A percentile compares a stretch with the other conserved stretches of the same genome.
Evolutionary conservation across 2,888 invertebrate genomes (phyloP).

Genomic region (Hedychridium roseum): DNA sequence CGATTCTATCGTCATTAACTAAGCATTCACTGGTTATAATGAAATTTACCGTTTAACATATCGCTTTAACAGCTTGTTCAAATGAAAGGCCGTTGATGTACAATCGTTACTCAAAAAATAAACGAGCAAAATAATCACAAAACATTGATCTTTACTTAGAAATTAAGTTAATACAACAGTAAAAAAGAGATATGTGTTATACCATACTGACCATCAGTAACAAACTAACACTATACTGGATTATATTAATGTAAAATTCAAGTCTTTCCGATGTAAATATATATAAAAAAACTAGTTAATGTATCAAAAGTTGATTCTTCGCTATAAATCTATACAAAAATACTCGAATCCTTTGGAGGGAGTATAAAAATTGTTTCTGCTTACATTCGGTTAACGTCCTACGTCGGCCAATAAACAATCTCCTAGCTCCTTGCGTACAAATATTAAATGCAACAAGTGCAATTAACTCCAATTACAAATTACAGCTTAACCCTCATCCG

Average conservation of each 20-base stretch:
- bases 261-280: no score
- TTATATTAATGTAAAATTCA: no score
- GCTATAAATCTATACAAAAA: no score
- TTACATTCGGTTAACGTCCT: no score
- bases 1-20: conserved; percentile 16
- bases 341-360: no score
- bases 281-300: no score
- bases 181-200: conserved; percentile 7
- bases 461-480: not conserved
- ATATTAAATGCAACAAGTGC: conserved; percentile 8
- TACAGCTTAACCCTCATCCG: conserved; percentile 28
- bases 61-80: conserved; percentile 1
- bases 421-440: conserved; percentile 3
- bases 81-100: conserved; percentile 23
- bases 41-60: conserved; percentile 1
- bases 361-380: no score
- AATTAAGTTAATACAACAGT: conserved; percentile 16
- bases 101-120: conserved; percentile 16
- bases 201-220: conserved; percentile 27
- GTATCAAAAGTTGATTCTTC: no score
- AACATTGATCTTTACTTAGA: conserved; percentile 23
- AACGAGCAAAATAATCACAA: conserved; percentile 1
- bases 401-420: no score
- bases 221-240: conserved; percentile 1
- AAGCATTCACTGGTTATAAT: conserved; percentile 18